These are phyloP conservation scores for Hyperoplus lanceolatus DNA, from an alignment of 2,797 vertebrate species.

Conservation along the genomic window DNA sequence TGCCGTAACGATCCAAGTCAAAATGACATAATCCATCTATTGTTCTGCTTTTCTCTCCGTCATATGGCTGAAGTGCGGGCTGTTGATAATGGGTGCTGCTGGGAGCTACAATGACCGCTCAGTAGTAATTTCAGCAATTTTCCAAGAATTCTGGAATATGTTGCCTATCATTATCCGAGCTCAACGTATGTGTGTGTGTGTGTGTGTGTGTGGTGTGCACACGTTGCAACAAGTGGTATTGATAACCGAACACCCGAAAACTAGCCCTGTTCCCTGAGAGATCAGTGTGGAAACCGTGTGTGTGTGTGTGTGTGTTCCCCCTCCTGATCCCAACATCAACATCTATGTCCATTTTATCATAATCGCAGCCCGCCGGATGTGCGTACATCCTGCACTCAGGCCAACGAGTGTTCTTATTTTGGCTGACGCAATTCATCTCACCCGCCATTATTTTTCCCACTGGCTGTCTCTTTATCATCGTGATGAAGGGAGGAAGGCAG, in stretches of 20 bases:
- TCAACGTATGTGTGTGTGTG: neutral
- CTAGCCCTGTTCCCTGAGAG: neutral
- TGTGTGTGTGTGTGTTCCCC: neutral
- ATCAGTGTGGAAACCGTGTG: neutral
- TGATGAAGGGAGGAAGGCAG: conserved; percentile 16
- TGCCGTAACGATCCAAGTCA: neutral
- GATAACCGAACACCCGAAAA: conserved; percentile 2
- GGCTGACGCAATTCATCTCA: conserved; percentile 45
- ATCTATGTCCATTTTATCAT: conserved; percentile 57
- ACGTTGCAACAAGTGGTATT: conserved; percentile 10
- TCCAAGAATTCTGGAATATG: conserved; percentile 25
- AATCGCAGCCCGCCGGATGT: conserved; percentile 62
- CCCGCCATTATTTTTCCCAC: conserved; percentile 66
- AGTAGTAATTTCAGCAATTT: conserved; percentile 42
- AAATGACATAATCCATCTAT: neutral
- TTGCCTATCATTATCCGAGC: conserved; percentile 34
- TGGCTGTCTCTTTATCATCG: conserved; percentile 46
- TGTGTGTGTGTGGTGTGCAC: neutral
- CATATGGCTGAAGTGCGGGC: neutral
- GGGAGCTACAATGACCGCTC: neutral
- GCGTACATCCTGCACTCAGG: conserved; percentile 51
- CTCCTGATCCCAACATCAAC: conserved; percentile 29
- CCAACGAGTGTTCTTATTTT: conserved; percentile 28
- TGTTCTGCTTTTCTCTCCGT: neutral
- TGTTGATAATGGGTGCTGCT: conserved; percentile 2